Percentiles rank a stretch among this genome's conserved stretches.
Conservation (phyloP, 1,140 invertebrate species). For the Drosophila equinoxialis region DNA sequence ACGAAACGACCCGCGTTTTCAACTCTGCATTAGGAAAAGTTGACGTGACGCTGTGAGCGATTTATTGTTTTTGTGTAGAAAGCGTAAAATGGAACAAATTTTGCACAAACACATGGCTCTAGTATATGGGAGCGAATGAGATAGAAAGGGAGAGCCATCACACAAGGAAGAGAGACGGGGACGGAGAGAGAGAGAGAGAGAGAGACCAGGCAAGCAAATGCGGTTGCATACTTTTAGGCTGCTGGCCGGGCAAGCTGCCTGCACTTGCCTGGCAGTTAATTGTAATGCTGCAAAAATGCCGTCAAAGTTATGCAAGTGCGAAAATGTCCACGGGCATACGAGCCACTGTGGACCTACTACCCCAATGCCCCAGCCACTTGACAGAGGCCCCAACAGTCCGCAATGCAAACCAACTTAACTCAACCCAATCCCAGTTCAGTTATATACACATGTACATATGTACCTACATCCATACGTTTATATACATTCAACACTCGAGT, state of each 20-base stretch:
- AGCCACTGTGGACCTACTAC: slow-evolving; percentile 20
- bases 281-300: slow-evolving; percentile 75
- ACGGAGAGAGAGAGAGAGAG: not conserved
- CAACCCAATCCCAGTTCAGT: not conserved
- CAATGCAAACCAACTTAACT: slow-evolving; percentile 10
- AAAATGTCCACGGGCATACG: slow-evolving; percentile 64
- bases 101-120: slow-evolving; percentile 23
- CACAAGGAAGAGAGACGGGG: not conserved
- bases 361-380: slow-evolving; percentile 34
- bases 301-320: slow-evolving; percentile 79
- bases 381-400: slow-evolving; percentile 28
- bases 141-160: slow-evolving; percentile 8
- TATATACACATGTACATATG: not conserved
- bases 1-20: slow-evolving; percentile 39
- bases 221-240: slow-evolving; percentile 57
- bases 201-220: slow-evolving; percentile 25
- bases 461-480: not conserved
- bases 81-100: slow-evolving; percentile 80
- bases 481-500: slow-evolving; percentile 35
- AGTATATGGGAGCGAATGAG: slow-evolving; percentile 5
- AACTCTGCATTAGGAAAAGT: slow-evolving; percentile 70
- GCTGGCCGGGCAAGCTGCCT: slow-evolving; percentile 7
- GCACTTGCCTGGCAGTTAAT: slow-evolving; percentile 58
- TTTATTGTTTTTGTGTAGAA: slow-evolving; percentile 79
- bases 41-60: slow-evolving; percentile 79